phyloP scores from a whole-genome alignment of 2,888 invertebrate genomes.

The Tryphoninae sp. region DNA sequence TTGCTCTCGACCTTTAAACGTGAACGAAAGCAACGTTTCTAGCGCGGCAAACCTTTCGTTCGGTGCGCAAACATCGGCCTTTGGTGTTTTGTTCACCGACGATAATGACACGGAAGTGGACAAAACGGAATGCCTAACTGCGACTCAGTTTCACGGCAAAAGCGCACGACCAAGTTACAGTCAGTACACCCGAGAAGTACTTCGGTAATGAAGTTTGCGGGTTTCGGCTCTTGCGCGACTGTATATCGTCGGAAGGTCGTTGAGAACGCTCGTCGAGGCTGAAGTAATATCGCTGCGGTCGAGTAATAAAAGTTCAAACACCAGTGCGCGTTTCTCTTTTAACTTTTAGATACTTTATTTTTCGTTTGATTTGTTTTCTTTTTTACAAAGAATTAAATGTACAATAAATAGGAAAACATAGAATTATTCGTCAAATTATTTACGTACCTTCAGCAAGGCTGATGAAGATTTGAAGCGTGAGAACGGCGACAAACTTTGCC shows the following conservation, averaged over 20 bases:
- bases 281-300: neutral
- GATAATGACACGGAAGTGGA: constrained; percentile 38
- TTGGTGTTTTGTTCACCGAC: constrained; percentile 28
- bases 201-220: constrained; percentile 55
- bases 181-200: constrained; percentile 13
- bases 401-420: too few relatives aligned
- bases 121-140: constrained; percentile 30
- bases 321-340: too few relatives aligned
- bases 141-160: constrained; percentile 33
- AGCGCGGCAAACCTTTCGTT: constrained; percentile 37
- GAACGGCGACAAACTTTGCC: constrained; percentile 15
- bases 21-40: neutral
- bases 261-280: constrained; percentile 33
- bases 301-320: too few relatives aligned
- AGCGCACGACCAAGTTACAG: constrained; percentile 20
- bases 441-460: constrained; percentile 36
- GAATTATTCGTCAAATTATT: neutral
- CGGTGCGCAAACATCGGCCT: constrained; percentile 53
- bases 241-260: constrained; percentile 27
- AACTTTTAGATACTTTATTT: neutral
- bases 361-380: neutral
- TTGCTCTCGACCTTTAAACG: neutral
- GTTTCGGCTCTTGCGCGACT: constrained; percentile 34
- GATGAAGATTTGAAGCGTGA: constrained; percentile 32
- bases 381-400: neutral